A percentile compares a stretch with the other conserved stretches of the same genome.
Evolutionary conservation across 2,888 invertebrate genomes (phyloP).

Genomic region (Troides helena): DNA sequence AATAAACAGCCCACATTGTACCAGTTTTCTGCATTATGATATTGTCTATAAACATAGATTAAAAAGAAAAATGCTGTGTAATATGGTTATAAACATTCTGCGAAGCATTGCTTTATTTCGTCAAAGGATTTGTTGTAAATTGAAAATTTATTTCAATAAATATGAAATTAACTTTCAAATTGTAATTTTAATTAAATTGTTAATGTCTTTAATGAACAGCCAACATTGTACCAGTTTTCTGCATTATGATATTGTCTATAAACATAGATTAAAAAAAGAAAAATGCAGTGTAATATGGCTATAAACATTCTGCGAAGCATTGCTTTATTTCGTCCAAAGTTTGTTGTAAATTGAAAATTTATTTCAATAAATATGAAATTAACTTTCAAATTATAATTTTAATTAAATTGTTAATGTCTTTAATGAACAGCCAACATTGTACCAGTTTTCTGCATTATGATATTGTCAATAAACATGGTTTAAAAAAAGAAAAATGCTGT

Average conservation of each 20-base stretch:
- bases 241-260: background rate
- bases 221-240: background rate
- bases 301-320: background rate
- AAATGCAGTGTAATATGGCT: background rate
- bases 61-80: background rate
- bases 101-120: background rate
- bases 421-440: background rate
- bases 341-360: slow-evolving; percentile 6
- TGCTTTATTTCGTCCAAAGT: slow-evolving; percentile 1
- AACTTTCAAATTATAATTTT: too few species aligned
- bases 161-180: too few species aligned
- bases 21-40: background rate
- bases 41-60: background rate
- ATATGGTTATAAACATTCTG: background rate
- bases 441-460: background rate
- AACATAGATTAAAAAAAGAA: background rate
- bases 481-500: background rate
- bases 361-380: too few species aligned
- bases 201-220: background rate
- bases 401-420: too few species aligned
- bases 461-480: background rate
- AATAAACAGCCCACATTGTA: background rate
- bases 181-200: too few species aligned
- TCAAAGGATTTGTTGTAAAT: slow-evolving; percentile 11
- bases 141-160: background rate